Base-by-base conservation (phyloP, 2,888 invertebrate species). In the Poecilobothrus nobilitatus region DNA sequence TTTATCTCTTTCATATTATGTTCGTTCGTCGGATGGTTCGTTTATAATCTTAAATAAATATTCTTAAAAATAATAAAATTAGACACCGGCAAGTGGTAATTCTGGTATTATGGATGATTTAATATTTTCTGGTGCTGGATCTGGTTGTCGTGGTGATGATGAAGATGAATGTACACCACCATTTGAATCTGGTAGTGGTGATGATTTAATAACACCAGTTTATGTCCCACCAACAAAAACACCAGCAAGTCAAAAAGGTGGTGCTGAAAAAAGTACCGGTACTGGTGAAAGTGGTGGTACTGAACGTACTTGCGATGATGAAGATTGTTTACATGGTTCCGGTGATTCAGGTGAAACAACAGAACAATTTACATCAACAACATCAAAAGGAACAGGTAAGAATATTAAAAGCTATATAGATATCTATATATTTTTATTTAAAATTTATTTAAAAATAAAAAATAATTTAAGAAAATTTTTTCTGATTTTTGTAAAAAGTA, bases 121-220 rank as follows among this genome's bases (percentile, higher is more conserved):
- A 71, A 92, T 96, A 68, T 94, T 92, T 82, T 94, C 94, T 10
- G 95, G 95, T 2, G 93, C 93, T 1, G 94, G 95, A 0, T 94
- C 94, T 4, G 95, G 94, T 0, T 95, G 95, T 77, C 88, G 92
- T 65, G 91, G 91, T 71, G 95, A 94, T 75, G 95, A 95, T 77
- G 95, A 96, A 79, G 95, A 95, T 76, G 95, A 95, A 74, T 95
- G 95, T 78, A 88, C 89, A 1, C 92, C 94, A 15, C 84, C 91
- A 44, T 91, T 91, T 53, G 92, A 93, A 74, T 87, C 89, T 1
- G 92, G 91, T 12, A 91, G 92, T 63, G 93, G 93, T 72, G 95
- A 96, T 79, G 95, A 95, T 79, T 87, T 97, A 69, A 94, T 96
- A 74, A 95, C 94, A 0, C 95, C 96, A 0, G 94, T 95, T 1